A percentile compares a stretch with the other conserved stretches of the same genome.
Conservation (phyloP, 92 coral and sea anemone genomes). For the Zoanthus sansibaricus region DNA sequence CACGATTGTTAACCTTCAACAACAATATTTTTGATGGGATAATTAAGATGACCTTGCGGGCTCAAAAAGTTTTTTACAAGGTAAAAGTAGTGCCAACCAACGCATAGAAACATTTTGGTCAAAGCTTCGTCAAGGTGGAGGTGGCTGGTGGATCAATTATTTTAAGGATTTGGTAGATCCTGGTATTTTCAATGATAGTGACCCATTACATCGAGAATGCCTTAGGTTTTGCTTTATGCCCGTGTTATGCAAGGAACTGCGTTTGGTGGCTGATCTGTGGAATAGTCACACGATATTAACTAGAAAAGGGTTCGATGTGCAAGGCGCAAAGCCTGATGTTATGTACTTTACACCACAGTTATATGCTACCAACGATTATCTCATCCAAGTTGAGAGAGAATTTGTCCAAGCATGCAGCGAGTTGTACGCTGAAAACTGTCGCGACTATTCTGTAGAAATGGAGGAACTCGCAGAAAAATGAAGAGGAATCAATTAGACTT, state of each 20-base stretch:
- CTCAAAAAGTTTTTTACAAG: slow-evolving; percentile 19
- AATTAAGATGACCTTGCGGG: too few relatives aligned
- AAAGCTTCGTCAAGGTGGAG: slow-evolving; percentile 53
- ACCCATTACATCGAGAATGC: background rate
- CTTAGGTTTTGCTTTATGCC: slow-evolving; percentile 60
- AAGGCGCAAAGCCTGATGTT: slow-evolving; percentile 70
- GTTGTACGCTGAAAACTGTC: too few relatives aligned
- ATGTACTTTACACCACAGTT: slow-evolving; percentile 31
- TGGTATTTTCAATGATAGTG: slow-evolving; percentile 42
- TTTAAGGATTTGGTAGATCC: slow-evolving; percentile 19
- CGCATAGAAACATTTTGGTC: slow-evolving; percentile 70
- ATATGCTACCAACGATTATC: too few relatives aligned
- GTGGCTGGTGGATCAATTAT: slow-evolving; percentile 55
- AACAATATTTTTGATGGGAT: too few relatives aligned
- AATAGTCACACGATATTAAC: slow-evolving; percentile 60
- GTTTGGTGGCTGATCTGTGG: slow-evolving; percentile 64
- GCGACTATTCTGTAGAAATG: too few relatives aligned
- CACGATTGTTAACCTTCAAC: too few relatives aligned
- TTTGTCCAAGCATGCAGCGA: too few relatives aligned
- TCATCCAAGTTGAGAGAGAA: too few relatives aligned
- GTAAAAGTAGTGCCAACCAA: slow-evolving; percentile 59
- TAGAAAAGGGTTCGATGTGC: slow-evolving; percentile 56
- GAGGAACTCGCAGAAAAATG: too few relatives aligned
- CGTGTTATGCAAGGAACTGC: slow-evolving; percentile 52
- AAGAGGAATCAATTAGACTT: too few relatives aligned